Evolutionary conservation across 2,797 vertebrate genomes (phyloP).

Genomic region (Ciconia nigra): DNA sequence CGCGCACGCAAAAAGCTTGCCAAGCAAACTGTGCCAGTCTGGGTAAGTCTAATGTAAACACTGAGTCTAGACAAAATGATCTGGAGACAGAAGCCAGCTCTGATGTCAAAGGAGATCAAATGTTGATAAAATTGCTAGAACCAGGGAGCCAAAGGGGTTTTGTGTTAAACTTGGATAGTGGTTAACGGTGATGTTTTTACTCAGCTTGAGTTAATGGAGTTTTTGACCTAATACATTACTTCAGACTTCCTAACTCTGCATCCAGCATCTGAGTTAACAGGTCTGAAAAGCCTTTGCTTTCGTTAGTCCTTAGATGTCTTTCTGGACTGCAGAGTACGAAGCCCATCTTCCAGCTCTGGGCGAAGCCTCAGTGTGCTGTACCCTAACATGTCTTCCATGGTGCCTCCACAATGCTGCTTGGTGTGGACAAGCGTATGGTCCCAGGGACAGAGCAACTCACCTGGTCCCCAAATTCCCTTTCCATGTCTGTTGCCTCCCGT

Average conservation of each 20-base stretch:
- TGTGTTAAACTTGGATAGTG: background rate
- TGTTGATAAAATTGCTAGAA: constrained; percentile 46
- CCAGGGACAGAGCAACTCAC: background rate
- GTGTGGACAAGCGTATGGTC: background rate
- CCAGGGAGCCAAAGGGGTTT: background rate
- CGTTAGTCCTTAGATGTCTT: background rate
- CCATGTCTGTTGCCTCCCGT: accelerated
- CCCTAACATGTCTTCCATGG: accelerated
- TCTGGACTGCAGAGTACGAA: background rate
- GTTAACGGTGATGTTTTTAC: background rate
- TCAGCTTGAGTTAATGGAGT: background rate
- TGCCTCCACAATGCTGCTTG: background rate
- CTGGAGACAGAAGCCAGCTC: constrained; percentile 52
- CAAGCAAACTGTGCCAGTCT: background rate
- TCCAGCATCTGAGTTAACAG: background rate
- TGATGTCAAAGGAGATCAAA: constrained; percentile 51
- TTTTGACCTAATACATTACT: background rate
- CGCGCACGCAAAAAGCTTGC: background rate
- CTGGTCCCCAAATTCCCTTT: background rate
- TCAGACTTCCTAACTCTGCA: background rate
- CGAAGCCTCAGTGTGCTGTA: background rate
- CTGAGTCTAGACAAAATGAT: constrained; percentile 20
- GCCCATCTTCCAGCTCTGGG: background rate
- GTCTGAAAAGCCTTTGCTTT: background rate
- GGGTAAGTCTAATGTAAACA: constrained; percentile 27